Base-by-base conservation (phyloP, 1,140 invertebrate genomes). In the Formica exsecta region DNA sequence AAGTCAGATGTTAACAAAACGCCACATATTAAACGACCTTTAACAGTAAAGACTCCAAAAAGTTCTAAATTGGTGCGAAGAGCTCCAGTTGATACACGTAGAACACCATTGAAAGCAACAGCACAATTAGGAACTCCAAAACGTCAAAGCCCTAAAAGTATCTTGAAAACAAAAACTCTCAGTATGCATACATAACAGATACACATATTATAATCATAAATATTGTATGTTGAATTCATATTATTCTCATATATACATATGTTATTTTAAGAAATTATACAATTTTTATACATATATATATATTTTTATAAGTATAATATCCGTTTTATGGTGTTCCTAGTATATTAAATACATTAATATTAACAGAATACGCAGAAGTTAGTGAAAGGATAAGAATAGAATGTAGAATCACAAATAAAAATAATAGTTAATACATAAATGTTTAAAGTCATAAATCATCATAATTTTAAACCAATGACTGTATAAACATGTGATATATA, bases 81-180 rank as follows among this genome's bases (percentile, higher is more conserved):
- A 48, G 85, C 92, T 5, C 81, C 89, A 1, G 71, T 93, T 0
- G 93, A 94, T 29, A 90, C 93, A 25, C 92, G 93, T 74, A 93
- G 94, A 77, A 95, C 94, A 5, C 95, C 95, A 5, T 70, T 95
- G 57, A 95, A 95, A 75, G 94, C 94, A 1, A 93, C 94, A 22
- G 64, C 89, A 54, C 93, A 94, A n/a, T 91, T 94, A 36, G 87
- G 86, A 29, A 93, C 94, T 6, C 93, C 94, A 0, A 95, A 93
- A 83, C 90, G 93, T 81, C 93, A 94, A 38, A 95, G 93, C 81
- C 94, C 94, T 1, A 90, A 92, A 87, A 92, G 90, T 84, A 89
- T 92, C 11, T 84, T 93, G 5, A 94, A 94, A 86, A 85, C 92
- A 38, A 86, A 64, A 80, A 81, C 57, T 85, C 54, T 74, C 13